Conservation (phyloP, 37 sponge, comb jelly and placozoan genomes). For the Spongilla lacustris region DNA sequence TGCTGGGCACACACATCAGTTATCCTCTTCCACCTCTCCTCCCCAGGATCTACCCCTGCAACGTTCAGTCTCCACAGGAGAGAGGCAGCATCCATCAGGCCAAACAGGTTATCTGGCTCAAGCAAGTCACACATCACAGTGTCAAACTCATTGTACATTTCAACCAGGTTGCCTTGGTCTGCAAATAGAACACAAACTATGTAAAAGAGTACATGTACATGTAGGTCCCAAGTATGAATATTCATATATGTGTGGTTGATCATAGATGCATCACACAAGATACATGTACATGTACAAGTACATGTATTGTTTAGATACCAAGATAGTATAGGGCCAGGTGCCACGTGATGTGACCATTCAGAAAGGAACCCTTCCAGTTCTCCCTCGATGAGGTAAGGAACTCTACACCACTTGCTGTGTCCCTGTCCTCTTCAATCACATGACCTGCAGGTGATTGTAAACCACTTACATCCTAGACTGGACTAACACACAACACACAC, state of each 20-base stretch:
- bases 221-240: too few species aligned
- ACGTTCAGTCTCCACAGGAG: slow-evolving; percentile 84
- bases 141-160: slow-evolving; percentile 61
- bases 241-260: too few species aligned
- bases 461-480: not conserved
- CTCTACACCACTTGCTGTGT: slow-evolving; percentile 55
- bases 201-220: not conserved
- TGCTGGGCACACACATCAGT: slow-evolving; percentile 18
- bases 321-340: slow-evolving; percentile 69
- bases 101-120: slow-evolving; percentile 38
- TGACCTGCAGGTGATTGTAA: slow-evolving; percentile 36
- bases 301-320: too few species aligned
- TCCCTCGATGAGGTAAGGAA: slow-evolving; percentile 40
- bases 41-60: slow-evolving; percentile 48
- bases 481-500: not conserved
- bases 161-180: slow-evolving; percentile 40
- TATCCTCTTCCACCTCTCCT: slow-evolving; percentile 56
- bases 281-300: too few species aligned
- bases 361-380: slow-evolving; percentile 55
- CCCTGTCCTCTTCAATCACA: slow-evolving; percentile 64
- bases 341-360: slow-evolving; percentile 65
- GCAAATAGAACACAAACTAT: not conserved
- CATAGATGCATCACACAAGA: too few species aligned
- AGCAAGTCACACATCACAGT: slow-evolving; percentile 21
- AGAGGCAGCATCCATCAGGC: slow-evolving; percentile 73